Evolutionary conservation across 2,888 invertebrate genomes (phyloP), one percentile per base, ranked within the genome.

Genomic region (Idaea dimidiata): DNA sequence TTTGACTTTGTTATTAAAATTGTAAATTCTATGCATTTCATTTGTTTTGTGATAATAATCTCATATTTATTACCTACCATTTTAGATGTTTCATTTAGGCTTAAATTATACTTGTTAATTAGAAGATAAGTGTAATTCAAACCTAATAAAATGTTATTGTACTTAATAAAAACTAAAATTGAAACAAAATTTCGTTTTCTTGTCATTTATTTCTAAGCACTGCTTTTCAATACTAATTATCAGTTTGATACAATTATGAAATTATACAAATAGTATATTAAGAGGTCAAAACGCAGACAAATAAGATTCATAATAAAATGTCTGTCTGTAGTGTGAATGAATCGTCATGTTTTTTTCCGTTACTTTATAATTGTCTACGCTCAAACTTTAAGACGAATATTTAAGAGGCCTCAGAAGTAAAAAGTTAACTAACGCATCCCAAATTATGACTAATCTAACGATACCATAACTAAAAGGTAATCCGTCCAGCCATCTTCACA

Each of bases 191-290:
- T 7, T 43, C 62, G 59, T 66, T 73, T 68, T 78, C 72, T 79
- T 82, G 81, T 83, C 77, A 80, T 87, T 88, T 88, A 87, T 88
- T 83, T 86, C 89, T 89, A 91, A 89, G 89, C 89, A 88, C 84
- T 87, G 85, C 76, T 84, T 86, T 83, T 78, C 82, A 82, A 79
- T 81, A 82, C 85, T 88, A 86, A 82, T 79, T 83, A 86, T 82
- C 79, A 82, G 73, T 78, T 85, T 86, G 81, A 83, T 78, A 84
- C 78, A 54, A 74, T 78, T 74, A 80, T 80, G 79, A 79, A 79
- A 81, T 72, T 76, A 76, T 72, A 76, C 71, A 86, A 83, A 77
- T 79, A n/a, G n/a, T 80, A 84, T 78, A 85, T 84, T 88, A 88
- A 86, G 84, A 88, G 88, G 90, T 86, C 91, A 88, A 86, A 82